These are phyloP conservation scores for Cisticola juncidis DNA, from an alignment of 2,113 vertebrate species.

Conservation along the genomic window DNA sequence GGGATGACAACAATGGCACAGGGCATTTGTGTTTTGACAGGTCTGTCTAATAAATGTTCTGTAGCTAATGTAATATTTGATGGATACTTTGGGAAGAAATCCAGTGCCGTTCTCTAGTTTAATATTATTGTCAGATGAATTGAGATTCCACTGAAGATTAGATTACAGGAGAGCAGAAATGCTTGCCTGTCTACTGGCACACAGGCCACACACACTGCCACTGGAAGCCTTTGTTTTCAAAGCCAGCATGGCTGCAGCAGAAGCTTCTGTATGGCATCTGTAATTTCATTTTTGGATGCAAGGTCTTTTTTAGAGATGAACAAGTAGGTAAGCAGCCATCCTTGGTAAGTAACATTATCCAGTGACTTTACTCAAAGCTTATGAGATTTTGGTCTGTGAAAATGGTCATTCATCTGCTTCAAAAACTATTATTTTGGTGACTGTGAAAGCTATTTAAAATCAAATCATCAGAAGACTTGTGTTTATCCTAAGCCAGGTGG, in stretches of 20 bases:
- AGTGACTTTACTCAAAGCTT: neutral
- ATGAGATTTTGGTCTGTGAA: neutral
- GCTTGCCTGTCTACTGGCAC: neutral
- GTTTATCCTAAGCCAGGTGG: neutral
- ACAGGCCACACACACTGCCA: neutral
- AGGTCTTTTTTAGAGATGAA: neutral
- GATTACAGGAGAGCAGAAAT: neutral
- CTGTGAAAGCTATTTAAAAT: neutral
- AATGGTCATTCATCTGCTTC: neutral
- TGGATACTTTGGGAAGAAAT: constrained; percentile 21
- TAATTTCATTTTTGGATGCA: neutral
- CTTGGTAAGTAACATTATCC: neutral
- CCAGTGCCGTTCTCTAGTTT: neutral
- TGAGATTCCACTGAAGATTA: neutral
- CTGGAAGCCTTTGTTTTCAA: neutral
- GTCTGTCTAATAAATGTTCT: constrained; percentile 1
- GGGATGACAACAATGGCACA: neutral
- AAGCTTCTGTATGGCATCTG: neutral
- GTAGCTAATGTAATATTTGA: constrained; percentile 23
- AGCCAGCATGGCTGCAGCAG: neutral
- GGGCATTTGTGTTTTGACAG: constrained; percentile 37
- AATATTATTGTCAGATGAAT: constrained; percentile 1
- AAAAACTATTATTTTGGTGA: neutral
- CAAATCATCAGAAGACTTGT: neutral
- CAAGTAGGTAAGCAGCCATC: neutral